These are phyloP conservation scores for Geotrupes spiniger DNA, from an alignment of 2,888 invertebrate species.

Conservation along the genomic window DNA sequence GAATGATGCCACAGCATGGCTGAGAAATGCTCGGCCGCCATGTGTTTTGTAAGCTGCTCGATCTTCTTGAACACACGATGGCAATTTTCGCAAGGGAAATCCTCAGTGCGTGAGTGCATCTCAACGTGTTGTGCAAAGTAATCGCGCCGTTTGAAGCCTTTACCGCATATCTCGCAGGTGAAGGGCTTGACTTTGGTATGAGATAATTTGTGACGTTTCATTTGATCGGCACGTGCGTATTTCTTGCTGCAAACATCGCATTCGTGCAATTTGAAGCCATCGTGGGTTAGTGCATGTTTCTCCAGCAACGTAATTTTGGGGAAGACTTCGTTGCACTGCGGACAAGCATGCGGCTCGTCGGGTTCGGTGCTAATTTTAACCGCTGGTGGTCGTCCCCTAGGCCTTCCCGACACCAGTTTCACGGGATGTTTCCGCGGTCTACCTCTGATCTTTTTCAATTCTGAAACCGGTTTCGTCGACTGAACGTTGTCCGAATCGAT, in stretches of 20 bases:
- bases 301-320: conserved; percentile 38
- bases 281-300: conserved; percentile 40
- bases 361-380: conserved; percentile 32
- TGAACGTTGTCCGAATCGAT: conserved; percentile 38
- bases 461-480: conserved; percentile 35
- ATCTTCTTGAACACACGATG: conserved; percentile 51
- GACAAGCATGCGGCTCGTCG: conserved; percentile 39
- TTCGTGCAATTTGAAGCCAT: conserved; percentile 36
- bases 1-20: no score
- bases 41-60: conserved; percentile 54
- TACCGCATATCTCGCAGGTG: conserved; percentile 48
- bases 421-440: conserved; percentile 42
- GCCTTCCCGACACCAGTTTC: conserved; percentile 20
- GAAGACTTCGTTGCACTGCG: conserved; percentile 40
- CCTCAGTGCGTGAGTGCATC: conserved; percentile 37
- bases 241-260: conserved; percentile 51
- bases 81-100: conserved; percentile 53
- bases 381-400: conserved; percentile 34
- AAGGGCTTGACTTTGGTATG: conserved; percentile 49
- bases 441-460: conserved; percentile 38
- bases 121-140: conserved; percentile 45
- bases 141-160: conserved; percentile 46
- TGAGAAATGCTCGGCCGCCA: conserved; percentile 50
- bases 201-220: conserved; percentile 51
- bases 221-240: conserved; percentile 51